Evolutionary conservation across 2,113 vertebrate genomes (phyloP).

Genomic region (Fulica atra): DNA sequence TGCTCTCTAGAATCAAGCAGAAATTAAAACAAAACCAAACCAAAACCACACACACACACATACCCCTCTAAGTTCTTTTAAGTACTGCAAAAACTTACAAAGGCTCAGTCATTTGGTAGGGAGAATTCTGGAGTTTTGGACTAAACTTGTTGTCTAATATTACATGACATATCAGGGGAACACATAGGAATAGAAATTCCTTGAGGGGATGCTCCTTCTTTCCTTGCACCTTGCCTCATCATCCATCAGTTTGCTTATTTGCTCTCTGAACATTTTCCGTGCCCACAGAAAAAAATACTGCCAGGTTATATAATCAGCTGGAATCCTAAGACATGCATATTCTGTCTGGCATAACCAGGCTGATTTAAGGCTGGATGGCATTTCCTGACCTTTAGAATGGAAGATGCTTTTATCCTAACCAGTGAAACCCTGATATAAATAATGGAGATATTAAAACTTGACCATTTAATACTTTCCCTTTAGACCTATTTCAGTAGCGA

Average conservation of each 20-base stretch:
- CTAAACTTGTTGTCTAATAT: not conserved
- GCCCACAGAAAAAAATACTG: not conserved
- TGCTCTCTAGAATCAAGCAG: constrained; percentile 28
- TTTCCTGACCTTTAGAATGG: constrained; percentile 9
- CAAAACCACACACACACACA: too few relatives aligned
- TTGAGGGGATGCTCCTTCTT: not conserved
- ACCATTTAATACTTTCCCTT: not conserved
- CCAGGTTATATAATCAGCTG: not conserved
- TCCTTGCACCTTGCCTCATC: not conserved
- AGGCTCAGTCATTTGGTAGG: not conserved
- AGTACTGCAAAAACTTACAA: not conserved
- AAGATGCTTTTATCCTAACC: not conserved
- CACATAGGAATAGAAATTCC: not conserved
- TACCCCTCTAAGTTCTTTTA: not conserved
- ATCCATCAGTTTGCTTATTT: not conserved
- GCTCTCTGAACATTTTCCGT: not conserved
- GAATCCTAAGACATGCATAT: not conserved
- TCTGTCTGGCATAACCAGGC: not conserved
- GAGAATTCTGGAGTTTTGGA: not conserved
- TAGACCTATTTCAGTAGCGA: not conserved
- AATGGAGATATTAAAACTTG: not conserved
- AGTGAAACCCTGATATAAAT: not conserved
- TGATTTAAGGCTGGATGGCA: not conserved
- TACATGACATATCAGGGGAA: not conserved
- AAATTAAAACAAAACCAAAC: not conserved